Percentiles rank a stretch among this genome's conserved stretches.
Evolutionary conservation across 2,797 vertebrate species (phyloP).

Genomic region (Artibeus jamaicensis): DNA sequence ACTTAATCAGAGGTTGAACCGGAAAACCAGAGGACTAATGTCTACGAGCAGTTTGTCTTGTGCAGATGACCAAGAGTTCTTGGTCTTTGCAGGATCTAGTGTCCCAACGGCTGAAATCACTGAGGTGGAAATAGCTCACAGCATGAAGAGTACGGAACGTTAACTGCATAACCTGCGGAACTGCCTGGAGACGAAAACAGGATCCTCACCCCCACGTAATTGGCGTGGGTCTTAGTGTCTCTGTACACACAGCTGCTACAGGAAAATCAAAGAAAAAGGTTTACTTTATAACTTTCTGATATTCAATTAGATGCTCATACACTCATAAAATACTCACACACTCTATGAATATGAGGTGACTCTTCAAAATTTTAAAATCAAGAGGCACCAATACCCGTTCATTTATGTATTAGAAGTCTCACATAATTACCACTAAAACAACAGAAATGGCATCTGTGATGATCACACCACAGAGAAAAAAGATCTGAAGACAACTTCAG

Average conservation of each 20-base stretch:
- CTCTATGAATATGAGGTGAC: conserved; percentile 72
- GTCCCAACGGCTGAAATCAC: not conserved
- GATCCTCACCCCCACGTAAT: conserved; percentile 51
- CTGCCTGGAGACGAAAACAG: not conserved
- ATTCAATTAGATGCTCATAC: conserved; percentile 66
- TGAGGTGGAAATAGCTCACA: conserved; percentile 7
- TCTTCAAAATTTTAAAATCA: conserved; percentile 65
- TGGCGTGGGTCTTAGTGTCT: conserved; percentile 57
- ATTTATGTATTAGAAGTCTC: conserved; percentile 63
- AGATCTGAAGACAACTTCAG: not conserved
- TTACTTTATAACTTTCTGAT: conserved; percentile 46
- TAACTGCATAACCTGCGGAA: not conserved
- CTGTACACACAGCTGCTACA: conserved; percentile 45
- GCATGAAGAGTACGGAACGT: not conserved
- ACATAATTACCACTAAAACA: conserved; percentile 42
- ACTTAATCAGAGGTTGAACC: conserved; percentile 42
- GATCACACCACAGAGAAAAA: not conserved
- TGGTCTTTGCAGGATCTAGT: conserved; percentile 1
- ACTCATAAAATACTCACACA: conserved; percentile 68
- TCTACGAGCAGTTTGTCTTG: conserved; percentile 52
- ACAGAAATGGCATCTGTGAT: conserved; percentile 56
- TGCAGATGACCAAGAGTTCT: conserved; percentile 38
- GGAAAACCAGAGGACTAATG: conserved; percentile 51
- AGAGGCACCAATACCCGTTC: conserved; percentile 79
- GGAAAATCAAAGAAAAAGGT: conserved; percentile 34